Base-by-base conservation (phyloP, 2,113 vertebrate species). In the Platanista minor region DNA sequence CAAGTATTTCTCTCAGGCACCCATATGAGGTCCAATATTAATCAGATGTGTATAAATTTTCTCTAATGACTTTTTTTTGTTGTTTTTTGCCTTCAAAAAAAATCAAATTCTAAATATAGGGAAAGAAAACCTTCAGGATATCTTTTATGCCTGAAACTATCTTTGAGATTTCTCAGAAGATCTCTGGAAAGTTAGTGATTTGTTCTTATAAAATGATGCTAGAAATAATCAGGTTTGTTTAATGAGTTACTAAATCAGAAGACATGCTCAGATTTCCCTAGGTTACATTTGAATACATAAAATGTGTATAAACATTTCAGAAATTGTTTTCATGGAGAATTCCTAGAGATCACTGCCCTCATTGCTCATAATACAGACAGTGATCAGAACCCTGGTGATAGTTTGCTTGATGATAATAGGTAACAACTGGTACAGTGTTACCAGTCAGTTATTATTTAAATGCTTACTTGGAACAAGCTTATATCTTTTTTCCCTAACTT, bases 211-310 rank as follows among this genome's bases (percentile, higher is more conserved):
- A 95, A 97, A 80, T 78, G 15, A 84, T 81, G 39, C 59, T 87
- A 84, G 43, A 92, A 90, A 94, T 77, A 66, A 81, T 80, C 71
- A 59, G 14, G 3, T 71, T 94, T 83, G 5, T 54, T 43, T 74
- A 87, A 92, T 84, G 23, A 97, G 41, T 87, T 95, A 41, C 36
- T 52, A 91, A 54, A 85, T 96, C 43, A 87, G 25, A 97, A 91
- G 21, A n/a, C 18, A 66, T 43, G 2, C 31, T 72, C 12, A 91
- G 17, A 87, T 82, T 92, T 90, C 49, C 54, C 46, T 18, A 41
- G 31, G 31, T 59, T 94, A 90, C n/a, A 92, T 90, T 49, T 54
- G 59, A 93, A 69, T 67, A 94, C 33, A 61, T n/a, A 75, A 66
- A 64, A 80, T 62, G 14, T 90, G 43, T n/a, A 88, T 43, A 87